Evolutionary conservation across 2,888 invertebrate genomes (phyloP).

Genomic region (Prenolepis imparis): DNA sequence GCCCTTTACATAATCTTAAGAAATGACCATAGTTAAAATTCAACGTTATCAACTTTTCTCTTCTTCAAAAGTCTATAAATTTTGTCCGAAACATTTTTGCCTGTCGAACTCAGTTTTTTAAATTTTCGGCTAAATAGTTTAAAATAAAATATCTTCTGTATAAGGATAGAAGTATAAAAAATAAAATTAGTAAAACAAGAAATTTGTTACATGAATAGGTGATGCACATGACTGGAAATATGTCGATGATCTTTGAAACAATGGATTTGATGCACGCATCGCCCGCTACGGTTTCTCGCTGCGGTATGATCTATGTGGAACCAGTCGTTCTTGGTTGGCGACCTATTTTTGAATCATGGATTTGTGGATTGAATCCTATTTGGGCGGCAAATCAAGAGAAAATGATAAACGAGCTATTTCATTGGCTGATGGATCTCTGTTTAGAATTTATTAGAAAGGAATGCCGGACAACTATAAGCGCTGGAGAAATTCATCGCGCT

Average conservation of each 20-base stretch:
- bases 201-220: background rate
- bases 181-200: background rate
- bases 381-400: slow-evolving; percentile 90
- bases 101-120: too few species aligned
- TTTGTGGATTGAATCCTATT: slow-evolving; percentile 89
- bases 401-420: slow-evolving; percentile 89
- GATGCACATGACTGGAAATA: slow-evolving; percentile 91
- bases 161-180: background rate
- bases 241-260: slow-evolving; percentile 96
- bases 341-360: slow-evolving; percentile 94
- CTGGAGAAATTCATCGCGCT: slow-evolving; percentile 91
- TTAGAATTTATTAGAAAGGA: slow-evolving; percentile 91
- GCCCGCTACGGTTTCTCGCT: slow-evolving; percentile 95
- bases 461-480: slow-evolving; percentile 89
- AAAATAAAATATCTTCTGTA: too few species aligned
- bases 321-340: slow-evolving; percentile 93
- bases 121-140: too few species aligned
- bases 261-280: slow-evolving; percentile 95
- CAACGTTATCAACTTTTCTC: too few species aligned
- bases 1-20: too few species aligned
- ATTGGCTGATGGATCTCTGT: slow-evolving; percentile 94
- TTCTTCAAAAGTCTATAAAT: too few species aligned
- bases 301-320: slow-evolving; percentile 97
- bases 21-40: too few species aligned
- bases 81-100: too few species aligned